phyloP scores from a whole-genome alignment of 2,888 invertebrate genomes.

The Melieria picta region DNA sequence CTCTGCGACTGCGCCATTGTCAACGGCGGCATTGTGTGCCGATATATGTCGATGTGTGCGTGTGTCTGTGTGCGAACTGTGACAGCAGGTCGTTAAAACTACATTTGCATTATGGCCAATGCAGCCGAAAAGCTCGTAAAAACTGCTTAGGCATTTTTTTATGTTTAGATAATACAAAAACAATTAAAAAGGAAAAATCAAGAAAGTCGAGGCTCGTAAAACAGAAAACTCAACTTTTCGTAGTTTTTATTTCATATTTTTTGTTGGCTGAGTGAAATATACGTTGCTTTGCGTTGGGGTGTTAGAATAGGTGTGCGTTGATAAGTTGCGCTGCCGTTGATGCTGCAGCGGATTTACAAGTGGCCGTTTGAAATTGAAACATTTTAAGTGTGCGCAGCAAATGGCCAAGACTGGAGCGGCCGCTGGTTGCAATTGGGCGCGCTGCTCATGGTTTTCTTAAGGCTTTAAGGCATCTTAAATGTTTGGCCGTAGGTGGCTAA shows the following conservation, averaged over 20 bases:
- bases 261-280: not conserved
- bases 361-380: too few species aligned
- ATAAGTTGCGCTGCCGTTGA: not conserved
- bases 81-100: conserved; percentile 17
- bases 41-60: not conserved
- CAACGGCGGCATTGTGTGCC: not conserved
- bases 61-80: not conserved
- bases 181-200: too few species aligned
- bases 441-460: too few species aligned
- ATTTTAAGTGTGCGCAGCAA: too few species aligned
- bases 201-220: too few species aligned
- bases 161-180: not conserved
- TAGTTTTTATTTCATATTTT: conserved; percentile 1
- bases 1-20: not conserved
- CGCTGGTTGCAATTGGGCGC: too few species aligned
- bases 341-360: too few species aligned
- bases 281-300: not conserved
- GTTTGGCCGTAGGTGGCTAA: too few species aligned
- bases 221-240: not conserved
- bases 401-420: too few species aligned
- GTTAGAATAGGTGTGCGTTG: not conserved
- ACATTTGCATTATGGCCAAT: conserved; percentile 32
- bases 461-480: too few species aligned
- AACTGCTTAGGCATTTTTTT: not conserved
- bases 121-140: conserved; percentile 2